Base-by-base conservation (phyloP, 2,888 invertebrate genomes). In the Nycteola revayana region DNA sequence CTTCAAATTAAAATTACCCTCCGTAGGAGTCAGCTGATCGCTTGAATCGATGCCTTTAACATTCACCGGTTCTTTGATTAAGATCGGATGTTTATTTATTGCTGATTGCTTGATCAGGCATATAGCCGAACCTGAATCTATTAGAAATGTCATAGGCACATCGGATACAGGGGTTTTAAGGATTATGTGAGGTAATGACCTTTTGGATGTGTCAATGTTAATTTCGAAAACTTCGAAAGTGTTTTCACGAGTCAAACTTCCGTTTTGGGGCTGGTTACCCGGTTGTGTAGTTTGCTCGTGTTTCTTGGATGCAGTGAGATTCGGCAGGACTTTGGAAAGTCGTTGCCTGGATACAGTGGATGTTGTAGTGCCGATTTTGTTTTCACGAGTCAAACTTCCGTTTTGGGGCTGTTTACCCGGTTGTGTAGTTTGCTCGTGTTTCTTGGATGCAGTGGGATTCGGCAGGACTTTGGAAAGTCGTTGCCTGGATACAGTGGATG, bases 101-200 rank as follows among this genome's bases (percentile, higher is more conserved):
- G 10, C 9, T 3, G 3, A 7, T 21, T 9, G 9, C 14, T 44
- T 42, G 11, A 40, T 1, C 11, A 53, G 26, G 17, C 48, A 36
- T 17, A 53, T 25, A 10, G 52, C 26, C 5, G 56, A 44, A 1
- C 49, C 52, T 1, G 50, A 35, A 11, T 54, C 59, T 0, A 56
- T 35, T 9, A 54, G 32, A 1, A 54, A 28, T 1, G 39, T 25
- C 10, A 52, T 7, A 8, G 53, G 53, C 5, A 37, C 29, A 7
- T 49, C 38, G 0, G 54, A 51, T 1, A 50, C 30, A 8, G 31
- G 4, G 2, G 49, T 30, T 9, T 53, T 7, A 1, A 53, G 10
- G 6, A 48, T 22, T 1, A 49, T 25, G 10, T 51, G 40, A n/a
- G 51, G 58, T 22, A 53, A 25, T 1, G 40, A 25, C 8, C n/a